Percentiles rank a stretch among this genome's conserved stretches.
Conservation (phyloP, 2,888 invertebrate species). For the Xylota segnis region DNA sequence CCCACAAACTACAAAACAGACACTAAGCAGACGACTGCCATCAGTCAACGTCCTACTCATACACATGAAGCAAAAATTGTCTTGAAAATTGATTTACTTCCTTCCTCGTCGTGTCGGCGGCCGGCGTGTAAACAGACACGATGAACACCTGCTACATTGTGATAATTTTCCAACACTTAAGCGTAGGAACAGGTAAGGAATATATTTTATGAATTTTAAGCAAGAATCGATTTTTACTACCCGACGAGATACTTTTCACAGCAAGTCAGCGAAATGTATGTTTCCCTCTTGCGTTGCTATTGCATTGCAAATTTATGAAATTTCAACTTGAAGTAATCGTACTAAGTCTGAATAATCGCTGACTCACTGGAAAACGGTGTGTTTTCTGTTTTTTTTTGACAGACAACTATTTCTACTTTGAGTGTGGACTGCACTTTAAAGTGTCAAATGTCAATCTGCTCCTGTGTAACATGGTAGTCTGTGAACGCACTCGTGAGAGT, state of each 20-base stretch:
- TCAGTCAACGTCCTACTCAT: not conserved
- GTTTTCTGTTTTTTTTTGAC: not conserved
- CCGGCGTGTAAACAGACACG: constrained; percentile 1
- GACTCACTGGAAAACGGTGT: not conserved
- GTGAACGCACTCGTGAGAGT: not conserved
- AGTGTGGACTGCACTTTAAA: not conserved
- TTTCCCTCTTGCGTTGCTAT: too few species aligned
- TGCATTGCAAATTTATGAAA: not conserved
- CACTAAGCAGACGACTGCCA: constrained; percentile 7
- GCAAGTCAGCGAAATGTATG: not conserved
- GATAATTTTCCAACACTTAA: not conserved
- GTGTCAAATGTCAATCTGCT: not conserved
- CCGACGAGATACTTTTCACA: not conserved
- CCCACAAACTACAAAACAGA: not conserved
- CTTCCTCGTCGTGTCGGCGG: not conserved
- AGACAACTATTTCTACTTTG: not conserved
- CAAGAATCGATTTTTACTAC: constrained; percentile 3
- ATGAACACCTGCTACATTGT: not conserved
- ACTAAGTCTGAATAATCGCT: not conserved
- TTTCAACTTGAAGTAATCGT: not conserved
- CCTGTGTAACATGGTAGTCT: not conserved
- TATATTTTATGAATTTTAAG: not conserved
- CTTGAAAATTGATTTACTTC: constrained; percentile 1
- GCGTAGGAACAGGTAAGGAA: too few species aligned
- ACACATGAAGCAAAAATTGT: not conserved